Evolutionary conservation across 1,140 invertebrate species (phyloP), one percentile per base, ranked within the genome.

Genomic region (Cydia amplana): DNA sequence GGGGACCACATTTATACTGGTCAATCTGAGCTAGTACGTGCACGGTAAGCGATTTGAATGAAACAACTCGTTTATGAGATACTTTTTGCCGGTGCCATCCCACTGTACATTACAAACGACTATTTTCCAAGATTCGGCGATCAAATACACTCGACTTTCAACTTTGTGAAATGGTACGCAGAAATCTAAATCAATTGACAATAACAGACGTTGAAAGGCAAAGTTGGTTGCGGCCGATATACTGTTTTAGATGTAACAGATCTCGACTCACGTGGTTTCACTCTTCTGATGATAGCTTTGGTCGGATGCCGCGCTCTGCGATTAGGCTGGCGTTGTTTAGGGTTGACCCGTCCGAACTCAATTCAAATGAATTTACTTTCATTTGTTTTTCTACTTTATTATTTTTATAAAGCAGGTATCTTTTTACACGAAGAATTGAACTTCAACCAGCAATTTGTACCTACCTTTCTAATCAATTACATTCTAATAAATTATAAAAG

Each of bases 281-380:
- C 65, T 70, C 76, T 76, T 78, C 75, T 77, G 80, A 79, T 82
- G 78, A 77, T 81, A 76, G 75, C 74, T 80, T 77, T 73, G 75
- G 43, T 77, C 70, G 75, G 63, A 76, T 78, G 46, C 73, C 63
- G 64, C 76, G 75, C 60, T 77, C 73, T 36, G 51, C 72, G 75
- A 83, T 80, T 81, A 83, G 76, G 77, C 60, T 51, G 73, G 72
- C 55, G 75, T 73, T 51, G 74, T 77, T 67, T 77, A 82, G 78
- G 79, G 81, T 75, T 83, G 77, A 55, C 64, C 18, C 18, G 9
- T 10, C 20, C 9, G 36, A 40, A 40, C 6, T 40, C 14, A 16
- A 84, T 1, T 60, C 20, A 55, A 18, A 4, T 18, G n/a, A 55
- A 18, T 55, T 55, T 55, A 60, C 55, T 60, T 60, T 23, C 18